A percentile compares a stretch with the other conserved stretches of the same genome.
Evolutionary conservation across 2,797 vertebrate species (phyloP).

Genomic region (Thripadectes ignobilis): DNA sequence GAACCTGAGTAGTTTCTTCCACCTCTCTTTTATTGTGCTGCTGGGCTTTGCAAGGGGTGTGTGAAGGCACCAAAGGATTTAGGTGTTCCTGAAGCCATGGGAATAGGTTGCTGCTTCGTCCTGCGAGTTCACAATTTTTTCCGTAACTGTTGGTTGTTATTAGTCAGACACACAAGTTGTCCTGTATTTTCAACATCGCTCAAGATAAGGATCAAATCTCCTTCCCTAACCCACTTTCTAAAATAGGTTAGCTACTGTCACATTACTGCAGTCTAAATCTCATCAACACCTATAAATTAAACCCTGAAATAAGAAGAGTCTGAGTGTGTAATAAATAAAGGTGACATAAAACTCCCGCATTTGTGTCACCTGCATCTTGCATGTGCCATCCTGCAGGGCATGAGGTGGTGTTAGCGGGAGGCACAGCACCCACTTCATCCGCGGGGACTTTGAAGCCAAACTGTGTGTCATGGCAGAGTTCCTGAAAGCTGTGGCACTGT

Average conservation of each 20-base stretch:
- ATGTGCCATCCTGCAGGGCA: neutral
- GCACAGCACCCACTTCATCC: neutral
- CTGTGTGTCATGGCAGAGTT: neutral
- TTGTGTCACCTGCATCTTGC: neutral
- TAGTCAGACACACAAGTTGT: neutral
- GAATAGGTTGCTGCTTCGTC: neutral
- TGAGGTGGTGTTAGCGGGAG: neutral
- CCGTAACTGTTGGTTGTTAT: neutral
- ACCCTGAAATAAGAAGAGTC: neutral
- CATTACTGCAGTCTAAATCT: neutral
- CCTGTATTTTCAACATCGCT: neutral
- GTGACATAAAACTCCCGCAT: neutral
- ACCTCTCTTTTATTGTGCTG: neutral
- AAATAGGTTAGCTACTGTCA: neutral
- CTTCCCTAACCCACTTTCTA: constrained; percentile 18
- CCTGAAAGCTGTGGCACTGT: neutral
- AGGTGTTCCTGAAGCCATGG: neutral
- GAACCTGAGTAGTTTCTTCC: neutral
- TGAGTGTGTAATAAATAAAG: neutral
- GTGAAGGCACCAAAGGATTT: neutral
- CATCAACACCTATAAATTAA: neutral
- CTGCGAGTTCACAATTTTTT: neutral
- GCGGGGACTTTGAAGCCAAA: accelerated
- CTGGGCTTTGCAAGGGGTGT: neutral
- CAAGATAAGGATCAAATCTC: neutral